A percentile compares a stretch with the other conserved stretches of the same genome.
phyloP scores from a whole-genome alignment of 2,888 invertebrate species.

The Hyalella azteca region DNA sequence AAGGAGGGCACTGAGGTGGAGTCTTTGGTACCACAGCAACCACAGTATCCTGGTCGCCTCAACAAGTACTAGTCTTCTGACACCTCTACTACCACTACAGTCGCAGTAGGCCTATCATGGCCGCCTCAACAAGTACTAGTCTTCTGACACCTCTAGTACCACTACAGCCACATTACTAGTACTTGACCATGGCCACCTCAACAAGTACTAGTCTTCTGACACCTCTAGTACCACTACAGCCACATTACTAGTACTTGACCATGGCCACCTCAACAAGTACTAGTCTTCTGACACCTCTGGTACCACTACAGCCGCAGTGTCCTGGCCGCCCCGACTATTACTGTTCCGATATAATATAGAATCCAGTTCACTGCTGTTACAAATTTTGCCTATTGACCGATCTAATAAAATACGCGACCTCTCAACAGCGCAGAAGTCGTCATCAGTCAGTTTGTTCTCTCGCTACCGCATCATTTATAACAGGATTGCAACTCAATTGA shows the following conservation, averaged over 20 bases:
- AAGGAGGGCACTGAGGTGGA: constrained; percentile 52
- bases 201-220: constrained; percentile 14
- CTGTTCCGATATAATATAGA: no score
- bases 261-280: constrained; percentile 33
- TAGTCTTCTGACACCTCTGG: constrained; percentile 24
- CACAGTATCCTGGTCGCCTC: constrained; percentile 44
- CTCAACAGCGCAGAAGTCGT: no score
- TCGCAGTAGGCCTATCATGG: constrained; percentile 51
- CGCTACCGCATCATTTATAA: no score
- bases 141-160: constrained; percentile 40
- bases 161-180: constrained; percentile 44
- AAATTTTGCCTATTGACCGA: no score
- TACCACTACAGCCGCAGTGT: constrained; percentile 44
- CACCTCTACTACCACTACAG: constrained; percentile 39
- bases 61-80: constrained; percentile 22
- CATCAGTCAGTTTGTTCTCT: no score
- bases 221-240: constrained; percentile 41
- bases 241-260: no score
- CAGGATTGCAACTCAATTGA: no score
- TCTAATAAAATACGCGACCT: no score
- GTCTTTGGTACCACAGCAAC: constrained; percentile 42
- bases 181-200: constrained; percentile 34
- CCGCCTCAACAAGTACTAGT: constrained; percentile 20
- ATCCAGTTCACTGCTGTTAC: no score
- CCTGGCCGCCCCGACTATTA: constrained; percentile 33